Percentiles rank a stretch among this genome's conserved stretches.
Evolutionary conservation across 1,140 invertebrate genomes (phyloP).

Genomic region (Meloidogyne hapla): DNA sequence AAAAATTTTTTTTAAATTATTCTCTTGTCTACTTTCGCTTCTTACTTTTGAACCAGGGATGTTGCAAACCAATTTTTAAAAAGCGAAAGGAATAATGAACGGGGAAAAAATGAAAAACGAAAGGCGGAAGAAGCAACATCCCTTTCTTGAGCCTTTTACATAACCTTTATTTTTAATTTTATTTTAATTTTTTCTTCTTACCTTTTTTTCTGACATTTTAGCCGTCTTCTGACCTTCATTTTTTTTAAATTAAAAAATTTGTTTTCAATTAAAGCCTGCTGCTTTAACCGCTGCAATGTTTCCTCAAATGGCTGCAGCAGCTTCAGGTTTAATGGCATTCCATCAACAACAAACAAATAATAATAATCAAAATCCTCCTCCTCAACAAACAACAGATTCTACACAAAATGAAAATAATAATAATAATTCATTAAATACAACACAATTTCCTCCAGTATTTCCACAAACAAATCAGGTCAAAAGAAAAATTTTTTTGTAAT

Average conservation of each 20-base stretch:
- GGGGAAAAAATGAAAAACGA: too few relatives aligned
- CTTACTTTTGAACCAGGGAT: too few relatives aligned
- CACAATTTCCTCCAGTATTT: neutral
- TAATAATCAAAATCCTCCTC: neutral
- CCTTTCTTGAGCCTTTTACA: too few relatives aligned
- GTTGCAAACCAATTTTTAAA: too few relatives aligned
- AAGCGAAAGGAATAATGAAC: too few relatives aligned
- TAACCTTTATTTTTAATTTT: neutral
- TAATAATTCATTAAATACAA: neutral
- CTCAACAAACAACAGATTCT: neutral
- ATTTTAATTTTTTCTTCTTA: neutral
- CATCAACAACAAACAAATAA: neutral
- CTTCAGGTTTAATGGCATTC: neutral
- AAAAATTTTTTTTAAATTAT: too few relatives aligned
- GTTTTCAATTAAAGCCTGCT: constrained; percentile 8
- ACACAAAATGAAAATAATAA: neutral
- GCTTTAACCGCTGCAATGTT: neutral
- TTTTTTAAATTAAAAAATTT: neutral
- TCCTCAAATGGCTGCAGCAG: constrained; percentile 3
- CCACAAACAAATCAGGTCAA: neutral
- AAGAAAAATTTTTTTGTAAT: too few relatives aligned
- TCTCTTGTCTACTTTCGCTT: too few relatives aligned
- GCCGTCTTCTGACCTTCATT: neutral
- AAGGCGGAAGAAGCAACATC: too few relatives aligned
- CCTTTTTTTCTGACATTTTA: neutral